Conservation (phyloP, 2,888 invertebrate species). For the Agonopterix alstromeriana region DNA sequence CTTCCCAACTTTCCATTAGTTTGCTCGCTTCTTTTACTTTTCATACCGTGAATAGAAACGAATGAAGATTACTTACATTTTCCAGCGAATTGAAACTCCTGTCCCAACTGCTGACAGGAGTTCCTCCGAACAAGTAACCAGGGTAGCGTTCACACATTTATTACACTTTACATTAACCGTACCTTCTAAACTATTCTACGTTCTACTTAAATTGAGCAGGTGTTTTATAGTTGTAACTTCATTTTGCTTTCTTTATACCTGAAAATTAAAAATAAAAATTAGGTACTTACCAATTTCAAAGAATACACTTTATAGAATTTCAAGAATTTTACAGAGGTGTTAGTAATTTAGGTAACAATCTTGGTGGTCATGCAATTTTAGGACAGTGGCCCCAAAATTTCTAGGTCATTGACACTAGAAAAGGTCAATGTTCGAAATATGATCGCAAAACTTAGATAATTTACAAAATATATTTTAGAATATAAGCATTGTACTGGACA, state of each 20-base stretch:
- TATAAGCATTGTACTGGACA: too few relatives aligned
- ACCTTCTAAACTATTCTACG: conserved; percentile 8
- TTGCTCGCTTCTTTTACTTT: too few relatives aligned
- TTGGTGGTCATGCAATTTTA: not conserved
- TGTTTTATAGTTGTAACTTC: conserved; percentile 7
- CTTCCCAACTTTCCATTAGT: too few relatives aligned
- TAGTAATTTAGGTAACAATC: not conserved
- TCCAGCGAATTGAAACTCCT: conserved; percentile 62
- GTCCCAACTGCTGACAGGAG: conserved; percentile 72
- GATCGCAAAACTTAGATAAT: too few relatives aligned
- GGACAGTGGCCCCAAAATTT: conserved; percentile 4
- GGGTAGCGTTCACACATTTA: conserved; percentile 68
- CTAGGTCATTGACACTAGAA: conserved; percentile 3
- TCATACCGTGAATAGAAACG: too few relatives aligned
- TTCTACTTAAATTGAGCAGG: conserved; percentile 13
- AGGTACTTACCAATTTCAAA: not conserved
- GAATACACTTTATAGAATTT: too few relatives aligned
- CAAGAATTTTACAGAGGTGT: too few relatives aligned
- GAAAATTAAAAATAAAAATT: conserved; percentile 2
- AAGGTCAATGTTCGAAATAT: not conserved
- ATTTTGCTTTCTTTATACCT: conserved; percentile 5
- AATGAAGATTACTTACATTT: conserved; percentile 54
- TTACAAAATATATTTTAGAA: too few relatives aligned
- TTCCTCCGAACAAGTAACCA: conserved; percentile 63
- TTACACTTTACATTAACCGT: conserved; percentile 13